These are phyloP conservation scores for Oreocharis arfaki DNA, from an alignment of 2,113 vertebrate genomes.

Conservation along the genomic window DNA sequence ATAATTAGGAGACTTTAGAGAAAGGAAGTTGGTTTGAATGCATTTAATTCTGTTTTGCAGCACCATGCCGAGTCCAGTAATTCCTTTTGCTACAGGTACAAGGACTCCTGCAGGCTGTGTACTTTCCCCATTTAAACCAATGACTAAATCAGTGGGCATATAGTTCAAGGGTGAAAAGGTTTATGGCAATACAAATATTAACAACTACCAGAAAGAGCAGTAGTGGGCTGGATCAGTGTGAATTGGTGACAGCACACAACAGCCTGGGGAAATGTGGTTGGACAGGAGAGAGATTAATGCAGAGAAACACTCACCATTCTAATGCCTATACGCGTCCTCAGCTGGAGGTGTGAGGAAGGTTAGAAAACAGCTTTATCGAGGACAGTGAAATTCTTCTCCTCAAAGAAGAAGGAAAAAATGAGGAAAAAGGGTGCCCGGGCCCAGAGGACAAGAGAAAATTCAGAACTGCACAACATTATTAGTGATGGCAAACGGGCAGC, in stretches of 20 bases:
- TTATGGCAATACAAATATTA: neutral
- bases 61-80: neutral
- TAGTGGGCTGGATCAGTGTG: neutral
- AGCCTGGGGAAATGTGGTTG: neutral
- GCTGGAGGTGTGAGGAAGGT: neutral
- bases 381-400: neutral
- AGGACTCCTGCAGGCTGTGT: neutral
- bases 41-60: neutral
- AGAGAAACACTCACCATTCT: neutral
- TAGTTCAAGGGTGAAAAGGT: neutral
- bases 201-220: neutral
- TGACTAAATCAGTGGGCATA: neutral
- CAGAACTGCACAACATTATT: neutral
- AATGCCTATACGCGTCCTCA: accelerated
- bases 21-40: neutral
- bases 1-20: constrained; percentile 20
- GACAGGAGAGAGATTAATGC: neutral
- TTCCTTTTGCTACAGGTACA: neutral
- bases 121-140: neutral
- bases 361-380: neutral
- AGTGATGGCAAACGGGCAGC: neutral
- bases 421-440: neutral
- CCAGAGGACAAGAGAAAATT: neutral
- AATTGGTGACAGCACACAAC: neutral
- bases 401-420: neutral